Evolutionary conservation across 2,797 vertebrate species (phyloP).

Genomic region (Sarcophilus harrisii): DNA sequence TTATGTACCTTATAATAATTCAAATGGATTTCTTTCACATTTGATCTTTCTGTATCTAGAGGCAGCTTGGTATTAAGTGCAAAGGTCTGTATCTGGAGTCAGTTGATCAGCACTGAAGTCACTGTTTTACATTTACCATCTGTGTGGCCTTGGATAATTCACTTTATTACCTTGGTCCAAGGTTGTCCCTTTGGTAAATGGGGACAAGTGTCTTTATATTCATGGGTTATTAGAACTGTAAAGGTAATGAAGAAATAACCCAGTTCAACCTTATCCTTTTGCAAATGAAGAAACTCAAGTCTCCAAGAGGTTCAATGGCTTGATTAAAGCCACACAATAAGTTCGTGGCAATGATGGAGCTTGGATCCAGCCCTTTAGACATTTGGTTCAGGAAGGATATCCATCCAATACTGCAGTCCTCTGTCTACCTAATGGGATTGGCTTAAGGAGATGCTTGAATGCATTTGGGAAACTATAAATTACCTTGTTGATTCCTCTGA

Average conservation of each 20-base stretch:
- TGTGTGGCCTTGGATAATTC: not conserved
- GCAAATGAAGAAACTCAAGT: not conserved
- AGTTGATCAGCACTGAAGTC: not conserved
- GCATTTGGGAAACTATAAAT: not conserved
- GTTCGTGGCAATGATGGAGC: not conserved
- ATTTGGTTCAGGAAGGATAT: not conserved
- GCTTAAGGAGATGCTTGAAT: not conserved
- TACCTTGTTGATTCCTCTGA: not conserved
- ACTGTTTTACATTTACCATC: not conserved
- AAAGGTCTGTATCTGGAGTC: not conserved
- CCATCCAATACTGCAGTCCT: not conserved
- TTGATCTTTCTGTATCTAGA: not conserved
- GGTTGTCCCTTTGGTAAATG: not conserved
- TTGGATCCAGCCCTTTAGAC: not conserved
- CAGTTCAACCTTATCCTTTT: not conserved
- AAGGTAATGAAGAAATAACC: not conserved
- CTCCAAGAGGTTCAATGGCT: not conserved
- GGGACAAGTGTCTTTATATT: not conserved
- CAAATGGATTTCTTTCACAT: slow-evolving; percentile 1
- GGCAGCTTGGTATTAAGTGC: not conserved
- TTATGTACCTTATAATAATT: not conserved
- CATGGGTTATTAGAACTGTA: not conserved
- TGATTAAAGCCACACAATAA: not conserved
- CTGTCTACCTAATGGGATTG: not conserved
- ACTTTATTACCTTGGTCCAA: not conserved